These are phyloP conservation scores for Flabesymbios commensalis DNA, from an alignment of 2,888 invertebrate genomes.

Conservation along the genomic window DNA sequence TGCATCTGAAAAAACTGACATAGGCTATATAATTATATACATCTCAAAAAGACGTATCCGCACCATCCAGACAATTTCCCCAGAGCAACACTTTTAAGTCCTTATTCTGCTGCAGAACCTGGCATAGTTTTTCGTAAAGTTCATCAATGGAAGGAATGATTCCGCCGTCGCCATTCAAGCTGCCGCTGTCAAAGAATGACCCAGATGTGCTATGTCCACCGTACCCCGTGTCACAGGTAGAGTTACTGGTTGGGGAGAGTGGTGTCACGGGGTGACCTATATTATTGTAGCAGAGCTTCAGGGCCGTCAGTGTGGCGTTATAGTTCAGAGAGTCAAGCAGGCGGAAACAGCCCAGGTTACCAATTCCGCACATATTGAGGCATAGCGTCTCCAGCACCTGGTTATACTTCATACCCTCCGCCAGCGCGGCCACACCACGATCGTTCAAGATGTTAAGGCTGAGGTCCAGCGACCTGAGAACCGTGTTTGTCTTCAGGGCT, in stretches of 20 bases:
- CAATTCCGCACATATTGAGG: conserved; percentile 58
- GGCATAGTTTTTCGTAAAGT: conserved; percentile 47
- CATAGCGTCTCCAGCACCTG: conserved; percentile 45
- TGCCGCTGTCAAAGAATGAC: too few relatives aligned
- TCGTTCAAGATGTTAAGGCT: conserved; percentile 54
- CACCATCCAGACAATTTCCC: conserved; percentile 49
- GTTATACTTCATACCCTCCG: conserved; percentile 50
- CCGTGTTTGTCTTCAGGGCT: conserved; percentile 45
- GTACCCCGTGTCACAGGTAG: too few relatives aligned
- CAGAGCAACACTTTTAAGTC: conserved; percentile 55
- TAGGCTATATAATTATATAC: too few relatives aligned
- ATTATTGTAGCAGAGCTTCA: conserved; percentile 57
- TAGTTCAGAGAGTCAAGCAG: conserved; percentile 50
- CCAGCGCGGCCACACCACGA: conserved; percentile 45
- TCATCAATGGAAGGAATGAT: conserved; percentile 19
- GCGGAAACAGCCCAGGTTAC: conserved; percentile 53
- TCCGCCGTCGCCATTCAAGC: conserved; percentile 38
- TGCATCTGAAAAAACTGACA: too few relatives aligned
- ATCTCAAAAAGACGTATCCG: too few relatives aligned
- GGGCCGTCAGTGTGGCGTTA: conserved; percentile 46
- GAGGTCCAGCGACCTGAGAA: conserved; percentile 46
- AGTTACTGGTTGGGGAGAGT: background rate
- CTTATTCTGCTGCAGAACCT: conserved; percentile 52
- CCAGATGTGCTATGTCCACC: too few relatives aligned
- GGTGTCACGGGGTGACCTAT: conserved; percentile 38